phyloP scores from a whole-genome alignment of 2,888 invertebrate genomes.

The Acleris cristana region DNA sequence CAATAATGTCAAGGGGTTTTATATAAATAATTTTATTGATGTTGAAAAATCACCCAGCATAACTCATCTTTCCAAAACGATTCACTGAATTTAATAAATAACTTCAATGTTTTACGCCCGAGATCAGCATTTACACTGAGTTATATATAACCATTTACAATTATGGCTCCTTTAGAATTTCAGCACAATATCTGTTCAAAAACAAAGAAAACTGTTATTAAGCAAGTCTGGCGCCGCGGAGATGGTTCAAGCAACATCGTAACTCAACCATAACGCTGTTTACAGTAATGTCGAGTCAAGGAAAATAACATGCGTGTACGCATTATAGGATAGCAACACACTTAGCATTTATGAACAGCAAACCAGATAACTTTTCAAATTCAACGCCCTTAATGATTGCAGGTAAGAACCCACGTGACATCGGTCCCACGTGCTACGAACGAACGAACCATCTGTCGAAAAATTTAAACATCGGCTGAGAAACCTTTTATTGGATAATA shows the following conservation, averaged over 20 bases:
- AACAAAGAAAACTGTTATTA: conserved; percentile 18
- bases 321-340: conserved; percentile 1
- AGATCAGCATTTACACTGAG: background rate
- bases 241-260: conserved; percentile 3
- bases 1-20: too few relatives aligned
- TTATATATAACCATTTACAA: background rate
- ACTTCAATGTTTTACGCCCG: too few relatives aligned
- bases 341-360: background rate
- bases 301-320: conserved; percentile 1
- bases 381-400: background rate
- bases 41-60: too few relatives aligned
- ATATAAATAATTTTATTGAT: too few relatives aligned
- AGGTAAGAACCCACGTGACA: too few relatives aligned
- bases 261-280: conserved; percentile 13
- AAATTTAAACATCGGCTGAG: too few relatives aligned
- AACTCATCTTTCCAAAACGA: too few relatives aligned
- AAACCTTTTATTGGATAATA: too few relatives aligned
- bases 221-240: conserved; percentile 18
- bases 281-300: background rate
- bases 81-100: too few relatives aligned
- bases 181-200: background rate
- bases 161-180: background rate
- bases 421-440: too few relatives aligned
- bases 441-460: too few relatives aligned
- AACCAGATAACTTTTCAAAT: background rate